Percentiles rank a stretch among this genome's conserved stretches.
These are phyloP conservation scores for Lophotis ruficrista DNA, from an alignment of 2,113 vertebrate genomes.

Conservation along the genomic window DNA sequence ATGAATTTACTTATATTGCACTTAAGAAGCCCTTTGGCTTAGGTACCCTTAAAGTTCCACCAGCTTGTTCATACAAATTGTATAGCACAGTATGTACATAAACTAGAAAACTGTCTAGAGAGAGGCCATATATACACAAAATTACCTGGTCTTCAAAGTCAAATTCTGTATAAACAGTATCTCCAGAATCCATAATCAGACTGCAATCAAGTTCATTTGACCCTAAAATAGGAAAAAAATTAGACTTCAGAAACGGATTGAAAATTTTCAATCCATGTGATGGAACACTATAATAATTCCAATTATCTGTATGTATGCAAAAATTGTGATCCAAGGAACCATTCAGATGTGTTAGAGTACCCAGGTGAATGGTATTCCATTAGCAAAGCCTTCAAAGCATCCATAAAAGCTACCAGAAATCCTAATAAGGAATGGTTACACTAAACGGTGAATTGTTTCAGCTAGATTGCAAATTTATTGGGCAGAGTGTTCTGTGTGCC, in stretches of 20 bases:
- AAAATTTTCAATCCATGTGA: neutral
- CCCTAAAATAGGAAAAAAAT: slow-evolving; percentile 74
- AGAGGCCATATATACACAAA: neutral
- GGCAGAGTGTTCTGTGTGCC: neutral
- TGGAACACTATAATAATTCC: neutral
- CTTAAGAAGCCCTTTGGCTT: neutral
- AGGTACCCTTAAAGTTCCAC: neutral
- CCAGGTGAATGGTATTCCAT: neutral
- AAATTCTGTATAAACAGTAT: slow-evolving; percentile 76
- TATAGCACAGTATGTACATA: neutral
- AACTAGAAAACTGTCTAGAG: neutral
- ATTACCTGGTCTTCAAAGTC: slow-evolving; percentile 91
- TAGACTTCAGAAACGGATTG: neutral
- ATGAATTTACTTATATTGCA: neutral
- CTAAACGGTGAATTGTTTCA: neutral
- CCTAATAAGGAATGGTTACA: neutral
- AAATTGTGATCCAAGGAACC: neutral
- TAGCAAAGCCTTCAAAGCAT: neutral
- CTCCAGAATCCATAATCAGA: slow-evolving; percentile 81
- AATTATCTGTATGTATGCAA: neutral
- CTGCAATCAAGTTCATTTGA: slow-evolving; percentile 85
- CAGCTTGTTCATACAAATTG: neutral
- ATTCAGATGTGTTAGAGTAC: neutral
- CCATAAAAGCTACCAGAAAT: neutral
- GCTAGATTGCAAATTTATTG: neutral